Base-by-base conservation (phyloP, 2,888 invertebrate genomes). In the Marronus borbonicus region DNA sequence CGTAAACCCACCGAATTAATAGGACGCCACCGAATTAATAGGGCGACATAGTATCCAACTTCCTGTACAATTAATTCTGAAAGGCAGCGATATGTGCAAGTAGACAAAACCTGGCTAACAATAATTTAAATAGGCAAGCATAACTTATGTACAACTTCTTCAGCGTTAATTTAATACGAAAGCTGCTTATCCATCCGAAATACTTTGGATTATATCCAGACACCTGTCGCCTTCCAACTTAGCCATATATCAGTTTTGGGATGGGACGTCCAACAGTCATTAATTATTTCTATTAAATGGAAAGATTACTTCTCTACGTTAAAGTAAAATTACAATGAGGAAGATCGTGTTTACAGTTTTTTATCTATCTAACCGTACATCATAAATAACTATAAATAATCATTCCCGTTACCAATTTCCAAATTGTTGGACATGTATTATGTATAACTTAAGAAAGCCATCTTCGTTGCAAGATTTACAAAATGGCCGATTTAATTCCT, bases 181-280 rank as follows among this genome's bases (percentile, higher is more conserved):
- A n/a, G 12, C 62, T 49, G 60, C 62, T 75, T 58, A 55, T 39
- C 78, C 39, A 17, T 60, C 49, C 36, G 39, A 20, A 12, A 62
- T n/a, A 28, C 52, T 49, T 70, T 78, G 78, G 78, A 76, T 70
- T 49, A 36, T 62, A 20, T 66, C 78, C 78, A 79, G 75, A 72
- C 79, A 79, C 77, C 79, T 79, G 79, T 77, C 79, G 77, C 60
- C 24, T 68, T 49, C 49, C 24, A 49, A 8, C 49, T 50, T 68
- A 20, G 68, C 44, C 68, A 58, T 75, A 75, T 60, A 44, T 12
- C 68, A 72, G 20, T 24, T 20, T 39, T 17, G 28, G 17, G 62
- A 75, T 49, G 75, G 28, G 62, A 10, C 36, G 39, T 17, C 31
- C 20, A 8, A 36, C 14, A 74, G 49, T 12, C 31, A 64, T 60